phyloP scores from a whole-genome alignment of 2,797 vertebrate genomes.

The Parotocinclus haroldoi region DNA sequence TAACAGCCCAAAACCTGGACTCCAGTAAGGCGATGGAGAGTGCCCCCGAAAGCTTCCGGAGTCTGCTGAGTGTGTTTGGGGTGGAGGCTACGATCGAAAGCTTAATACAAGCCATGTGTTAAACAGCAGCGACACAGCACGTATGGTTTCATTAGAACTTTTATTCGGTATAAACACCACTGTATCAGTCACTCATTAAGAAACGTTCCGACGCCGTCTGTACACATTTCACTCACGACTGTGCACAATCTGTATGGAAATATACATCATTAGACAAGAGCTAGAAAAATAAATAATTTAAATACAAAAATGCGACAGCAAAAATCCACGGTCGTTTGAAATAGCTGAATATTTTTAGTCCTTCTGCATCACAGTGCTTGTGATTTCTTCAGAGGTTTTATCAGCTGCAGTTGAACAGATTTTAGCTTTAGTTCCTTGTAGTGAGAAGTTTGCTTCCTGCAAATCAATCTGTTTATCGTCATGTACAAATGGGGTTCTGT shows the following conservation, averaged over 20 bases:
- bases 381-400: slow-evolving; percentile 59
- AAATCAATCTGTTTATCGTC: too few species aligned
- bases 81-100: slow-evolving; percentile 77
- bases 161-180: slow-evolving; percentile 82
- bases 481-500: too few species aligned
- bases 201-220: slow-evolving; percentile 69
- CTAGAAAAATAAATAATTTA: slow-evolving; percentile 93
- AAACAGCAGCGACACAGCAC: not conserved
- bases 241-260: slow-evolving; percentile 57
- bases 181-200: slow-evolving; percentile 67
- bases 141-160: slow-evolving; percentile 60
- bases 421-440: too few species aligned
- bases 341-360: slow-evolving; percentile 55
- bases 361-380: slow-evolving; percentile 66
- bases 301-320: slow-evolving; percentile 83
- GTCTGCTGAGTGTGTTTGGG: slow-evolving; percentile 73
- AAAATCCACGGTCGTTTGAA: slow-evolving; percentile 58
- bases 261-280: slow-evolving; percentile 63
- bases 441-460: too few species aligned
- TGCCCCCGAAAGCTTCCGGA: slow-evolving; percentile 67
- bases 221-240: slow-evolving; percentile 60
- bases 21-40: slow-evolving; percentile 37
- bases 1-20: slow-evolving; percentile 61
- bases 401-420: slow-evolving; percentile 23
- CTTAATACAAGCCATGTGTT: slow-evolving; percentile 63